Conservation (phyloP, 2,888 invertebrate species). For the Chaitophorus viminalis region DNA sequence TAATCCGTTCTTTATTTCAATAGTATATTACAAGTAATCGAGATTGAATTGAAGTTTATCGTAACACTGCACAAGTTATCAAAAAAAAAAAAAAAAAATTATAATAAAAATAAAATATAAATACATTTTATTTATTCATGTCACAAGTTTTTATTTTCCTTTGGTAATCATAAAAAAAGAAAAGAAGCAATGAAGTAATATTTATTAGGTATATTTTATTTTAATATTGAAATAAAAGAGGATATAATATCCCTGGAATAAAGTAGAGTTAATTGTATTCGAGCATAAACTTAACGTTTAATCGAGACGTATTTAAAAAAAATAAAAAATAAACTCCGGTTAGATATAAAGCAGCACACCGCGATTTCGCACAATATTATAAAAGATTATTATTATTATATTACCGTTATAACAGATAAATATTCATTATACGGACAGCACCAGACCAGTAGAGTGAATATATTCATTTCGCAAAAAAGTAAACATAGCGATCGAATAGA, state of each 20-base stretch:
- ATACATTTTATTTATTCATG: background rate
- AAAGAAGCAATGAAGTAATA: background rate
- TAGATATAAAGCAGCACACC: no score
- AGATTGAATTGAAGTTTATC: background rate
- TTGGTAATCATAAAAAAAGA: background rate
- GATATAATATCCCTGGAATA: background rate
- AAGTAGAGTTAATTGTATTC: background rate
- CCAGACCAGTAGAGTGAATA: no score
- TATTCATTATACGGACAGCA: no score
- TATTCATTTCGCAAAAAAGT: no score
- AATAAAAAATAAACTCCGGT: no score
- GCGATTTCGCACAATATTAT: no score
- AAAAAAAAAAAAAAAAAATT: background rate
- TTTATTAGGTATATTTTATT: background rate
- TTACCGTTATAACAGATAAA: no score
- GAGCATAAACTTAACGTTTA: background rate
- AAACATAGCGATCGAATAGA: no score
- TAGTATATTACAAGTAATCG: background rate
- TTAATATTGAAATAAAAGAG: background rate
- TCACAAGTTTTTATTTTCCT: background rate
- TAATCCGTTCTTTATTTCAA: no score
- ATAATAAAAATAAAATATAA: no score
- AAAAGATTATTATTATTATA: no score
- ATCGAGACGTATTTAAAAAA: background rate
- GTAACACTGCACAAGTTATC: background rate